These are phyloP conservation scores for Meteorus sp. DNA, from an alignment of 1,140 invertebrate genomes.

Conservation along the genomic window DNA sequence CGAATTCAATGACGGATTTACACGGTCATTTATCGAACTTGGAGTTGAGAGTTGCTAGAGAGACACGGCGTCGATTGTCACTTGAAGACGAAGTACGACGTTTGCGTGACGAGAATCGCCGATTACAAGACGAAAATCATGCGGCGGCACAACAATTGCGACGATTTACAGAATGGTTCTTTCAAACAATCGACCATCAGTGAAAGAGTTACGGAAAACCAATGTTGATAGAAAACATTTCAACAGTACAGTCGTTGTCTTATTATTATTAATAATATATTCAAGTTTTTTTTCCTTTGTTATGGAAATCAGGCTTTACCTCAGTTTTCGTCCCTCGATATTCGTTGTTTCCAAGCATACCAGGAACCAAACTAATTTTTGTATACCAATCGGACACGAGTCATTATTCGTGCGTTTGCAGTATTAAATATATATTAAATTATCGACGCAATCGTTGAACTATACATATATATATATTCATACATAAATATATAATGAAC, in stretches of 20 bases:
- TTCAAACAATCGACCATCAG: constrained; percentile 82
- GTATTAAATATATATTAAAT: constrained; percentile 22
- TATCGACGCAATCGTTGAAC: constrained; percentile 5
- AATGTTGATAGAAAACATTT: background rate
- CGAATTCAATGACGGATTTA: constrained; percentile 61
- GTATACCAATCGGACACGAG: constrained; percentile 6
- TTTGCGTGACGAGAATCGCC: constrained; percentile 80
- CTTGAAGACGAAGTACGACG: constrained; percentile 75
- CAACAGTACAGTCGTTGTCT: background rate
- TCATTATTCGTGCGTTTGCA: constrained; percentile 19
- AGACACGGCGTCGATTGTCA: constrained; percentile 65
- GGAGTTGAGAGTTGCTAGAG: constrained; percentile 65
- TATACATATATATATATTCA: no score
- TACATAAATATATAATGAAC: no score
- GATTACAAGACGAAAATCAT: constrained; percentile 85
- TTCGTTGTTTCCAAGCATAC: no score
- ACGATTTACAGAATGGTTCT: constrained; percentile 92
- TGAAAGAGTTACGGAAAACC: constrained; percentile 38
- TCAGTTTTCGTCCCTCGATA: no score
- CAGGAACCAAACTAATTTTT: constrained; percentile 5
- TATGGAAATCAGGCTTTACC: no score
- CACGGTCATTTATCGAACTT: constrained; percentile 67
- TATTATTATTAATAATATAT: background rate
- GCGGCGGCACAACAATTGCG: constrained; percentile 85
- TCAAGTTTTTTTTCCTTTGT: constrained; percentile 1